Percentiles rank a stretch among this genome's conserved stretches.
Conservation (phyloP, 2,888 invertebrate genomes). For the Heliconius cydno region DNA sequence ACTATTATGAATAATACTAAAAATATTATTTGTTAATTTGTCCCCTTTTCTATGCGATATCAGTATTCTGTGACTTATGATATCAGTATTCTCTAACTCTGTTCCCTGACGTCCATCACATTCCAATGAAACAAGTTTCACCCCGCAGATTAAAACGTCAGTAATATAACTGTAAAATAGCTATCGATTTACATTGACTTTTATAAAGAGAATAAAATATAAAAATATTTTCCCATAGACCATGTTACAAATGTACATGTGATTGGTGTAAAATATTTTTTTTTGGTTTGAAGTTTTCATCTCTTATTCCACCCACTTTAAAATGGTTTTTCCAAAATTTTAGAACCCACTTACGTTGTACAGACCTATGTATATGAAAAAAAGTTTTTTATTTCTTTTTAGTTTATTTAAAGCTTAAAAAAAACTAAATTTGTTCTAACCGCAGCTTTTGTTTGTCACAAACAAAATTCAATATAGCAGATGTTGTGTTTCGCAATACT, state of each 20-base stretch:
- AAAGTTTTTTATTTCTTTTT: background rate
- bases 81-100: background rate
- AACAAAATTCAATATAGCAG: constrained; percentile 25
- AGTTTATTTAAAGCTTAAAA: background rate
- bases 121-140: constrained; percentile 3
- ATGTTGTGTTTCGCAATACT: constrained; percentile 30
- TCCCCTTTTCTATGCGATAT: background rate
- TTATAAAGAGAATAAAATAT: constrained; percentile 1
- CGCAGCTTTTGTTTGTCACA: constrained; percentile 27
- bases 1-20: background rate
- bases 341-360: background rate
- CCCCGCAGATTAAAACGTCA: constrained; percentile 1
- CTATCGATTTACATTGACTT: constrained; percentile 4
- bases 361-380: background rate
- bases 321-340: no score
- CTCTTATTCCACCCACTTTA: no score
- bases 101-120: background rate
- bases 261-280: background rate
- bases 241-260: background rate
- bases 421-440: constrained; percentile 3
- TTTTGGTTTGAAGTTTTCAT: no score
- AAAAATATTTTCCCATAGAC: background rate
- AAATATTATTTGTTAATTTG: background rate
- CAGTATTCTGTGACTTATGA: background rate
- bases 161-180: constrained; percentile 1